Conservation (phyloP, 2,888 invertebrate species). For the Incurvaria masculella region DNA sequence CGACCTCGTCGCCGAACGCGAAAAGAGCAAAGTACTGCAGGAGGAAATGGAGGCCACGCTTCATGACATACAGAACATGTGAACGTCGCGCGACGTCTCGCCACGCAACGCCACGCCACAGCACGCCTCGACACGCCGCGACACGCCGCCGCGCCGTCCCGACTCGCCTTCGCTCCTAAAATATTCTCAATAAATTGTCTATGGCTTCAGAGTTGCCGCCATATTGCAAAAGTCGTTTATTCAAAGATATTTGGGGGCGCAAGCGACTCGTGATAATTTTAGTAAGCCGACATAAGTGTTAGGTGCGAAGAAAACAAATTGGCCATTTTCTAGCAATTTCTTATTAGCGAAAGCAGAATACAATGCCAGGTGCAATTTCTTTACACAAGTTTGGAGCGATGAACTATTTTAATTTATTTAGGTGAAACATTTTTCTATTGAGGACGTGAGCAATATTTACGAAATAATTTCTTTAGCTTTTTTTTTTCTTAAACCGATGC, state of each 20-base stretch:
- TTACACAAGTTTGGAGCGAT: neutral
- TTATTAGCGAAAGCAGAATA: neutral
- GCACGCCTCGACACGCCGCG: constrained; percentile 8
- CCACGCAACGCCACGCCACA: no score
- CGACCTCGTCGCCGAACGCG: constrained; percentile 91
- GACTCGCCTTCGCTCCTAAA: neutral
- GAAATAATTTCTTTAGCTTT: neutral
- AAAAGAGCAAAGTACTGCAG: constrained; percentile 94
- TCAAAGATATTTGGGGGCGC: no score
- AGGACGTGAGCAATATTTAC: neutral
- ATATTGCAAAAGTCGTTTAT: no score
- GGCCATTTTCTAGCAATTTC: neutral
- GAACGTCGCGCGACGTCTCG: no score
- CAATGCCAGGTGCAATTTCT: neutral
- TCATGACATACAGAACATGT: constrained; percentile 99
- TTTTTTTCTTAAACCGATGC: neutral
- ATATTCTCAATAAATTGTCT: no score
- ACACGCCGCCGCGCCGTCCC: constrained; percentile 9
- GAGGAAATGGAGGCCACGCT: constrained; percentile 99
- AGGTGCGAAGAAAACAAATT: no score
- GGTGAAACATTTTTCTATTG: neutral
- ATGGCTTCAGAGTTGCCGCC: no score
- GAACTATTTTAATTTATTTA: neutral
- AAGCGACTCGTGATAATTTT: no score
- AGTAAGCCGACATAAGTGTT: no score